Evolutionary conservation across 2,797 vertebrate genomes (phyloP), one percentile per base, ranked within the genome.

Genomic region (Lophotriccus pileatus): DNA sequence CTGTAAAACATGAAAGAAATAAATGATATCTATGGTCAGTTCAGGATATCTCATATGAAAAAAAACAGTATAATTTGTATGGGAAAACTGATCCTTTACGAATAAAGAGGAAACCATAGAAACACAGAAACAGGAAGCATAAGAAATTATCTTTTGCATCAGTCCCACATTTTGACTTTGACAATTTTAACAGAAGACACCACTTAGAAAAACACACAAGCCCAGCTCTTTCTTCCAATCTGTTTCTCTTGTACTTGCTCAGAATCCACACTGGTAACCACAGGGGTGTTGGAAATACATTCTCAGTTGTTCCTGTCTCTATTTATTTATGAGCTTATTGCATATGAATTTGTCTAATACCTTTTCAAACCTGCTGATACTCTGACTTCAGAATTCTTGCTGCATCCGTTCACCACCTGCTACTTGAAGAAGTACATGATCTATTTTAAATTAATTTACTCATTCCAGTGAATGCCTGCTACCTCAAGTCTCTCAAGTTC

Each of bases 1-100:
- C 98, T 98, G 93, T 70, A 97, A 97, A 77, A 90, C 39, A 76
- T 6, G 9, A 80, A 93, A 90, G 58, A 80, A 81, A 68, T 41
- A 22, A 64, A 87, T 83, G 20, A 3, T 37, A 76, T 8, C 25
- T 66, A 68, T 6, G 9, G 32, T 80, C 32, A 59, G 9, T 34
- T 84, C 30, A 58, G n/a, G 17, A 87, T 27, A 91, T 23, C 44
- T 80, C 19, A 25, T 30, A 43, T 22, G 9, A 66, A 83, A 81
- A 76, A 34, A 76, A 66, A 0, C 12, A 8, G 25, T 30, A 9
- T 47, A 17, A 74, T 49, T 77, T 85, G 16, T 66, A 86, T 19
- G 12, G 28, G 36, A 73, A 80, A 77, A 73, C 13, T 34, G 11
- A 17, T 44, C 68, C 14, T 92, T 81, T 67, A 67, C 19, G 86